Evolutionary conservation across 2,797 vertebrate genomes (phyloP), one percentile per base, ranked within the genome.

Genomic region (Centropyge bicolor): DNA sequence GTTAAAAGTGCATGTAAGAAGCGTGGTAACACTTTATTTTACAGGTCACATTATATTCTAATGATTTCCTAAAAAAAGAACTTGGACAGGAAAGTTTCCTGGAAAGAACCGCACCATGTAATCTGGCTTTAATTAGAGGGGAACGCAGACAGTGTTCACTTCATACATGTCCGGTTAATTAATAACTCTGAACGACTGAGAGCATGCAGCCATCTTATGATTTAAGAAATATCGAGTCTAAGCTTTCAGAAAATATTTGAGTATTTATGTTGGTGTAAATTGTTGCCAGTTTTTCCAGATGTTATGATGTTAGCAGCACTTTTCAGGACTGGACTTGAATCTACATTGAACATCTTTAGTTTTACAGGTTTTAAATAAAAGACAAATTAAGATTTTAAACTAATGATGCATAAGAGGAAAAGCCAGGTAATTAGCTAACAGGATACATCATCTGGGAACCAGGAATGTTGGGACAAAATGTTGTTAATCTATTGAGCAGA

Each of bases 1-100:
- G 40, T 24, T 63, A 69, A 66, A 71, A 43, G 19, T 16, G 10
- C 16, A 24, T 41, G 19, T 13, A 54, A 49, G 16, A 70, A 13
- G 55, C 27, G 61, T 70, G 75, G 55, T 36, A 67, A 61, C 66
- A 49, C 48, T 79, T 66, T 1, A n/a, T 62, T 70, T 61, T 40
- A 71, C 43, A 57, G 55, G 35, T 22, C 55, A 27, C 41, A 35
- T 61, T 55, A 36, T 43, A n/a, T 56, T 65, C 13, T 52, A 63
- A 73, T 64, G 36, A 41, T 55, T 49, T 64, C 61, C 52, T 20
- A 41, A 57, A 51, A 27, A 64, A 36, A 40, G 13, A 31, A 61
- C 38, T 35, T 67, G 62, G 46, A 59, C 8, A 48, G 27, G 49
- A 62, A 52, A 45, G 52, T 68, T 75, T 78, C 57, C 60, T 56